Percentiles rank a stretch among this genome's conserved stretches.
phyloP scores from a whole-genome alignment of 2,797 vertebrate species.

The Fundulus diaphanus region DNA sequence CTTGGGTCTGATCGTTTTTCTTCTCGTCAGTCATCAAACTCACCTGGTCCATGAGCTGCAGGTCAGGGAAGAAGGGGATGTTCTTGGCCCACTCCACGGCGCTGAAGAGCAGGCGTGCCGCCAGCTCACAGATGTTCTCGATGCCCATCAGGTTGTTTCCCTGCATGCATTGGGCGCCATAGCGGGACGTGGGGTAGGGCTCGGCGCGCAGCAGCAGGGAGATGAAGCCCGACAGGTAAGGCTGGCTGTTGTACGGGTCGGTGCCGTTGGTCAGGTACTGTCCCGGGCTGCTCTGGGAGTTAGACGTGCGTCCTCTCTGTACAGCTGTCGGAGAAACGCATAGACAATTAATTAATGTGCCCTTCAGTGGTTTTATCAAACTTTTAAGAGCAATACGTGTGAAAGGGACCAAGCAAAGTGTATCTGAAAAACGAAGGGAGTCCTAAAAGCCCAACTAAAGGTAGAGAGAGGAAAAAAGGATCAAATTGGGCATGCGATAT shows the following conservation, averaged over 20 bases:
- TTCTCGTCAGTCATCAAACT: background rate
- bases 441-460: conserved; percentile 29
- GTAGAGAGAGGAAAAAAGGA: conserved; percentile 27
- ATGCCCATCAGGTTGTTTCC: conserved; percentile 90
- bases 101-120: conserved; percentile 88
- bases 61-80: conserved; percentile 90
- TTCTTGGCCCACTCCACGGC: conserved; percentile 91
- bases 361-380: background rate
- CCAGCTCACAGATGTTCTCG: conserved; percentile 90
- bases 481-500: conserved; percentile 42
- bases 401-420: background rate
- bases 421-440: background rate
- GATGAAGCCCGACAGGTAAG: conserved; percentile 88
- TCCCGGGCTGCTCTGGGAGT: conserved; percentile 84
- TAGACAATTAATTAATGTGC: background rate
- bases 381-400: conserved; percentile 11
- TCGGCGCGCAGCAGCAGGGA: conserved; percentile 87
- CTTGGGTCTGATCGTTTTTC: background rate
- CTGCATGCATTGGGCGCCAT: conserved; percentile 89
- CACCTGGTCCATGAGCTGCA: conserved; percentile 90
- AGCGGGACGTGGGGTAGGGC: conserved; percentile 88
- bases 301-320: conserved; percentile 87
- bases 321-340: conserved; percentile 79
- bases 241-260: conserved; percentile 85
- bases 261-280: conserved; percentile 85